A percentile compares a stretch with the other conserved stretches of the same genome.
Conservation (phyloP, 2,888 invertebrate genomes). For the Aspidiotus destructor region DNA sequence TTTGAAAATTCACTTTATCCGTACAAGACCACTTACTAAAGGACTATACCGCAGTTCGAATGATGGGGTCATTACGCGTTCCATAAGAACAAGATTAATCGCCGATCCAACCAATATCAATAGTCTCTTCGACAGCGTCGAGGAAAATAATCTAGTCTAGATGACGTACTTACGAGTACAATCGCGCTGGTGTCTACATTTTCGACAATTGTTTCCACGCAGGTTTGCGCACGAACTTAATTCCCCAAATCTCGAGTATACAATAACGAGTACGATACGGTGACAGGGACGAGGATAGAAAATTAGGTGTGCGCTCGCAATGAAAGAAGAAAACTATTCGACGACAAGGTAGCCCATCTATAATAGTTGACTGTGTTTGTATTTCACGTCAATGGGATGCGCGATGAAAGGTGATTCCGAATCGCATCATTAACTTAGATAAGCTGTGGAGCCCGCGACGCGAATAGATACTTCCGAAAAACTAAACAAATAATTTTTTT, state of each 20-base stretch:
- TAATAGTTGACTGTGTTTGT: neutral
- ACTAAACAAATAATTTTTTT: neutral
- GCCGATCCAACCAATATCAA: too few species aligned
- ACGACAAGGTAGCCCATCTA: too few species aligned
- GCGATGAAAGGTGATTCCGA: slow-evolving; percentile 20
- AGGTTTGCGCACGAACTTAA: slow-evolving; percentile 7
- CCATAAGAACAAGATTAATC: too few species aligned
- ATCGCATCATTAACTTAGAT: slow-evolving; percentile 28
- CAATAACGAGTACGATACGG: neutral
- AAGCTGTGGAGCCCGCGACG: slow-evolving; percentile 1
- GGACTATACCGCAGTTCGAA: too few species aligned
- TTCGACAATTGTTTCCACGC: neutral
- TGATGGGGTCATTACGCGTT: too few species aligned
- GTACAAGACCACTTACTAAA: too few species aligned
- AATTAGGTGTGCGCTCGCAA: neutral
- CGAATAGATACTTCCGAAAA: neutral
- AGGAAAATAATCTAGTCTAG: too few species aligned
- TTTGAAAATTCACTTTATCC: too few species aligned
- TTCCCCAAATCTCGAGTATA: neutral
- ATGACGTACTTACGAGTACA: too few species aligned
- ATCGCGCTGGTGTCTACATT: too few species aligned
- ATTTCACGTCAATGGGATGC: slow-evolving; percentile 5
- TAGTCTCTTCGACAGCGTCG: too few species aligned
- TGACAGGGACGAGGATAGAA: neutral
- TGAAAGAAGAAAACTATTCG: neutral